Evolutionary conservation across 1,140 invertebrate species (phyloP), one percentile per base, ranked within the genome.

Genomic region (Drosophila albomicans): DNA sequence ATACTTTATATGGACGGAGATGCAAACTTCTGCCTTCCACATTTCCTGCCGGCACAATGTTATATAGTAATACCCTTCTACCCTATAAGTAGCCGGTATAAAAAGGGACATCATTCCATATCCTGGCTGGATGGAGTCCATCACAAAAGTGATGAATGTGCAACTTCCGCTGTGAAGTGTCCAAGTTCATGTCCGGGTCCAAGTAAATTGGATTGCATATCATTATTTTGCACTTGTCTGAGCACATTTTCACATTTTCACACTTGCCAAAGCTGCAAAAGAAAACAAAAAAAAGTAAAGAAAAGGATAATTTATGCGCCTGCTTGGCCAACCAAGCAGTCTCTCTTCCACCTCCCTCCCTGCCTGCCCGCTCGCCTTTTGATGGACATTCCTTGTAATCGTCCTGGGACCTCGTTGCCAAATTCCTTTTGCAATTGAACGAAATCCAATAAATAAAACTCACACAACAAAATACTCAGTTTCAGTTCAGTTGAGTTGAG

Each of bases 151-250:
- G 85, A 89, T 89, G 85, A 89, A 89, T 89, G 85, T 89, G 86
- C 86, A 90, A 89, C 86, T 89, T 89, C 86, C 85, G 28, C 25
- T 78, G 73, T 45, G 49, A 41, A 57, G 57, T 48, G 71, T 72
- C 59, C 73, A 69, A 64, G 71, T 73, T 35, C 41, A 52, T 65
- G 71, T 86, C 32, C 75, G 65, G 75, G 62, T 38, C 56, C 52
- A 41, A 65, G 64, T 79, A 90, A 89, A 89, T 89, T 89, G 85
- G 85, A 89, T 89, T 89, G 85, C 85, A 89, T 89, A 90, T 85
- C 85, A 89, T 89, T 89, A 89, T 79, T 88, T 88, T 88, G 85
- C 85, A 88, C 85, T 88, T 88, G 85, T 90, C 84, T 81, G 78
- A 16, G 46, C 74, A 81, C 89, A 89, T 89, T 84, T 25, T 32